A percentile compares a stretch with the other conserved stretches of the same genome.
Conservation (phyloP, 1,140 invertebrate species). For the Lasioglossum albipes region DNA sequence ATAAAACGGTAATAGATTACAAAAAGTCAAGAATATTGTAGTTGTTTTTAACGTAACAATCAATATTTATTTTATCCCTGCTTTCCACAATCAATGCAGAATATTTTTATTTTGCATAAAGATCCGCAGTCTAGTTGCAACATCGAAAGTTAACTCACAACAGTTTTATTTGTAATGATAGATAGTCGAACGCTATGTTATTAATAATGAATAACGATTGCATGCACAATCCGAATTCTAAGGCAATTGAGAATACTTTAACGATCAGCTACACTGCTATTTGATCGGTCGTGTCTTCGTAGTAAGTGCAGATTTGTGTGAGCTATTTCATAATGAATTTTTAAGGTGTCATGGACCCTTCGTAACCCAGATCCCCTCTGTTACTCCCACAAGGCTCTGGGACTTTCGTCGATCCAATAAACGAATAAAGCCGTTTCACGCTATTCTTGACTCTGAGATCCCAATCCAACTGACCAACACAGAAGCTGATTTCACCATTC, state of each 20-base stretch:
- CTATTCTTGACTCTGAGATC: slow-evolving; percentile 48
- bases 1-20: no score
- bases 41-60: no score
- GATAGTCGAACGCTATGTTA: neutral
- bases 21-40: no score
- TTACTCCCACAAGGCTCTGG: slow-evolving; percentile 59
- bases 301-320: slow-evolving; percentile 66
- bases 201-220: neutral
- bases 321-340: slow-evolving; percentile 66
- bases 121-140: neutral
- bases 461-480: slow-evolving; percentile 54
- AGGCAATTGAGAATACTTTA: slow-evolving; percentile 11
- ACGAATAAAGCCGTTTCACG: slow-evolving; percentile 60
- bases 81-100: no score
- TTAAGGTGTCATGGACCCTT: slow-evolving; percentile 62
- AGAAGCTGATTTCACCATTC: slow-evolving; percentile 36
- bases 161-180: neutral
- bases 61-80: no score
- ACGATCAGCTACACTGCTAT: slow-evolving; percentile 33
- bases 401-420: slow-evolving; percentile 67
- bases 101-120: no score
- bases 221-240: neutral
- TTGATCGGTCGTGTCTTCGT: slow-evolving; percentile 48
- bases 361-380: slow-evolving; percentile 59
- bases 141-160: neutral